Conservation (phyloP, 2,113 vertebrate genomes). For the Notothenia rossii region DNA sequence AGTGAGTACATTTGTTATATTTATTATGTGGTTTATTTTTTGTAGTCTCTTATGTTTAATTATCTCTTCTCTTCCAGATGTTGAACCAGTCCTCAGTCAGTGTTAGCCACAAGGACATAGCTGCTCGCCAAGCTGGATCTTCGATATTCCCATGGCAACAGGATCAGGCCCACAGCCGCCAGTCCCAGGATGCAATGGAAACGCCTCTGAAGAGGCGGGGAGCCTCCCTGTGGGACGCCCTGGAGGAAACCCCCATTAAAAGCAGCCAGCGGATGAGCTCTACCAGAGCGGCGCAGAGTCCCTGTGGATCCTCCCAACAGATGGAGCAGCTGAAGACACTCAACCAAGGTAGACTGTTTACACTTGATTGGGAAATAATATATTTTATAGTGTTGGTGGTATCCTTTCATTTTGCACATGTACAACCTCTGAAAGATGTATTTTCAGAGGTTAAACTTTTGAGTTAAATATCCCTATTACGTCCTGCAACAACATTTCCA, state of each 20-base stretch:
- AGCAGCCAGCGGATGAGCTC: conserved; percentile 63
- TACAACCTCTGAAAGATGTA: not conserved
- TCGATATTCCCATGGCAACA: conserved; percentile 95
- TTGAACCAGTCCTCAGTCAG: conserved; percentile 82
- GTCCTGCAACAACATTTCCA: not conserved
- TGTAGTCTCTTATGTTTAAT: conserved; percentile 2
- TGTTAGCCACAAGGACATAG: conserved; percentile 88
- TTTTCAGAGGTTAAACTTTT: not conserved
- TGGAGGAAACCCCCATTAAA: conserved; percentile 84
- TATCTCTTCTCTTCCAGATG: conserved; percentile 48
- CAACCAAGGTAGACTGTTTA: conserved; percentile 87
- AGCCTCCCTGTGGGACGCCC: conserved; percentile 79
- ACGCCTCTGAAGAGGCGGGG: conserved; percentile 85
- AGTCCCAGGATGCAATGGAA: conserved; percentile 77
- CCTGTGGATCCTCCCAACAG: conserved; percentile 74
- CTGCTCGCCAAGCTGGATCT: conserved; percentile 89
- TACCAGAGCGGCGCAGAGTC: conserved; percentile 69
- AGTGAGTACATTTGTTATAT: conserved; percentile 75
- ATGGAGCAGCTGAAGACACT: conserved; percentile 85
- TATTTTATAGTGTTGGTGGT: not conserved
- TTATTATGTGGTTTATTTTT: conserved; percentile 37
- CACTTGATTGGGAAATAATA: not conserved
- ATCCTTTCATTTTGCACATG: not conserved
- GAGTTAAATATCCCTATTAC: not conserved
- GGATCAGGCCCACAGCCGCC: conserved; percentile 80